Base-by-base conservation (phyloP, 2,113 vertebrate species). In the Sceloporus tristichus region DNA sequence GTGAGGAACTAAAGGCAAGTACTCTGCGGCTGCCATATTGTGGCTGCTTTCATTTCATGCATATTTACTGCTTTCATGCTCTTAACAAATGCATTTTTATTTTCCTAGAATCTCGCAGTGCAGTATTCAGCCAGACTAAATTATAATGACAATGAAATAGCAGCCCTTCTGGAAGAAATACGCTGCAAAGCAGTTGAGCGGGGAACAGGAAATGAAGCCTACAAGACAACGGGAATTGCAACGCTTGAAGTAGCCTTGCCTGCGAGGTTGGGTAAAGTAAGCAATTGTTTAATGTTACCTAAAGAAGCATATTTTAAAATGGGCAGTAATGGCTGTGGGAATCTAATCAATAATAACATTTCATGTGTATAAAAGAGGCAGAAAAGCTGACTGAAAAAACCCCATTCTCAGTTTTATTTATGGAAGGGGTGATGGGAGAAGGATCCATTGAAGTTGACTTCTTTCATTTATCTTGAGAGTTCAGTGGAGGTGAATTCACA, bases 211-310 rank as follows among this genome's bases (percentile, higher is more conserved):
- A 99, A 99, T 94, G 96, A 97, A 89, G 96, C 96, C 21, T 99
- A 96, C 84, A 98, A 94, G 88, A 95, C 98, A 75, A 99, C 97
- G 0, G 96, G 96, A 2, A 94, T 99, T 84, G 98, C 99, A 0
- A 98, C 98, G 0, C 96, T 99, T 75, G 98, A 99, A 91, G 96
- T 99, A 18, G 96, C 97, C 86, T 94, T 99, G 86, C 98, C 98
- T 82, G 82, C 92, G 3, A 95, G 92, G 79, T 68, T 92, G 10
- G 90, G 93, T 89, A 97, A 96, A 90, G 97, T 97, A 95, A 97
- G 97, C 94, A 23, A 23, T 10, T 4, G 1, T 87, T 80, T 56
- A 23, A 42, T 34, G 0, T 74, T 79, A 53, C n/a, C 56, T 62
- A n/a, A 75, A 88, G 48, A 71, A 38, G n/a, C 75, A 80, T 86